These are phyloP conservation scores for Lepilemur ruficaudatus DNA, from an alignment of 2,797 vertebrate species.

Conservation along the genomic window DNA sequence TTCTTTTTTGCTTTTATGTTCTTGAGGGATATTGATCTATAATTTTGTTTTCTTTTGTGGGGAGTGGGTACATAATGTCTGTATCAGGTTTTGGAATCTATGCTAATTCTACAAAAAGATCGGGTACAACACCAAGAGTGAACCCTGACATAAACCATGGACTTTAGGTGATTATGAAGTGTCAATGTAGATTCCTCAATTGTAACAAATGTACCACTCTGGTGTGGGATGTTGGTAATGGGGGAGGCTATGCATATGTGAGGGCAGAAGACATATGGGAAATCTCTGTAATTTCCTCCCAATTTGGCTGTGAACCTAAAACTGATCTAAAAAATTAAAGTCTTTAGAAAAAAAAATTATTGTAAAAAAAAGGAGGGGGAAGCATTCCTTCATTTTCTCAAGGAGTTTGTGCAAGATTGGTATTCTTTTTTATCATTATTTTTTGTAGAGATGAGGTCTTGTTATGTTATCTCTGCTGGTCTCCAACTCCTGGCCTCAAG, in stretches of 20 bases:
- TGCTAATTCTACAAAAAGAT: background rate
- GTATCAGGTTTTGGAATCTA: constrained; percentile 26
- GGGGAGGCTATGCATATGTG: background rate
- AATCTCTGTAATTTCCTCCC: background rate
- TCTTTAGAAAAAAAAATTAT: background rate
- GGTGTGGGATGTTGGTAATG: background rate
- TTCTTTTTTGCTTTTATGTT: background rate
- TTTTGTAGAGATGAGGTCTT: too few relatives aligned
- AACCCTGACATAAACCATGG: background rate
- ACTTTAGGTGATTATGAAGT: background rate
- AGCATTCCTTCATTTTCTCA: background rate
- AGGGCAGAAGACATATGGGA: background rate
- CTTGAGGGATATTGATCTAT: background rate
- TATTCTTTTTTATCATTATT: background rate
- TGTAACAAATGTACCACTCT: background rate
- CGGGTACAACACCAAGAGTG: background rate
- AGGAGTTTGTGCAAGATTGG: background rate
- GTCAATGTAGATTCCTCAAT: background rate
- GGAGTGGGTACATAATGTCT: background rate
- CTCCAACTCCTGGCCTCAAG: too few relatives aligned
- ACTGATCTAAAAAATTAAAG: background rate
- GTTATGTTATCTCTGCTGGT: too few relatives aligned
- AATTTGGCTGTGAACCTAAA: background rate
- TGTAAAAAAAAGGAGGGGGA: background rate
- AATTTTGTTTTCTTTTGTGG: background rate